Conservation (phyloP, 2,113 vertebrate species). For the Holacanthus passer region DNA sequence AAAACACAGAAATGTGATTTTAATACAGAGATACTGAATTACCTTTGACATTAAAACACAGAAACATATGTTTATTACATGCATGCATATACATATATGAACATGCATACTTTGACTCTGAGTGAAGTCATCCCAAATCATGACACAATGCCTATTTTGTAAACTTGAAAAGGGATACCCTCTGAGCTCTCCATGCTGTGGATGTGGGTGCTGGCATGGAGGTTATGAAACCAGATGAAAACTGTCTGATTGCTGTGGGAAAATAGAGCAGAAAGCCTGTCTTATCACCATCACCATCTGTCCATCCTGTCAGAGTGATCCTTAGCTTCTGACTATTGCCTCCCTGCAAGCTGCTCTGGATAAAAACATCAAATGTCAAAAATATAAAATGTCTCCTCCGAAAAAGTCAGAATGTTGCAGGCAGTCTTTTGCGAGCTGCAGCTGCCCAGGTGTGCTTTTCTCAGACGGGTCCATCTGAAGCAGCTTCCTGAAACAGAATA, state of each 20-base stretch:
- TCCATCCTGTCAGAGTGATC: neutral
- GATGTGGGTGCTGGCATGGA: slow-evolving; percentile 7
- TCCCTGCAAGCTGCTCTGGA: neutral
- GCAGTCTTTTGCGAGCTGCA: neutral
- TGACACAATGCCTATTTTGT: neutral
- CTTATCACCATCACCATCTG: slow-evolving; percentile 1
- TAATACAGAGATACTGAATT: neutral
- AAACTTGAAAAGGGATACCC: neutral
- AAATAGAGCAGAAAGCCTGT: neutral
- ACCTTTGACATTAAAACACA: neutral
- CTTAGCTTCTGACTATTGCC: slow-evolving; percentile 12
- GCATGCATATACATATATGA: too few relatives aligned
- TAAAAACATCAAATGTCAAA: slow-evolving; percentile 40
- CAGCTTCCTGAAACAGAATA: slow-evolving; percentile 17
- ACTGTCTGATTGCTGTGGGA: neutral
- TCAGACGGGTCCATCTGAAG: slow-evolving; percentile 14
- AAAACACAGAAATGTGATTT: neutral
- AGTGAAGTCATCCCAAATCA: neutral
- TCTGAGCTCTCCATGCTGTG: neutral
- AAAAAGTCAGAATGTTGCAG: neutral
- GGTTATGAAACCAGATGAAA: slow-evolving; percentile 35
- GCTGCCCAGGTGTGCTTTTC: neutral
- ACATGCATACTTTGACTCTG: neutral
- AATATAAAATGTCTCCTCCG: neutral
- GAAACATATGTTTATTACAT: neutral